phyloP scores from a whole-genome alignment of 2,888 invertebrate species.

The Amblyjoppa fuscipennis region DNA sequence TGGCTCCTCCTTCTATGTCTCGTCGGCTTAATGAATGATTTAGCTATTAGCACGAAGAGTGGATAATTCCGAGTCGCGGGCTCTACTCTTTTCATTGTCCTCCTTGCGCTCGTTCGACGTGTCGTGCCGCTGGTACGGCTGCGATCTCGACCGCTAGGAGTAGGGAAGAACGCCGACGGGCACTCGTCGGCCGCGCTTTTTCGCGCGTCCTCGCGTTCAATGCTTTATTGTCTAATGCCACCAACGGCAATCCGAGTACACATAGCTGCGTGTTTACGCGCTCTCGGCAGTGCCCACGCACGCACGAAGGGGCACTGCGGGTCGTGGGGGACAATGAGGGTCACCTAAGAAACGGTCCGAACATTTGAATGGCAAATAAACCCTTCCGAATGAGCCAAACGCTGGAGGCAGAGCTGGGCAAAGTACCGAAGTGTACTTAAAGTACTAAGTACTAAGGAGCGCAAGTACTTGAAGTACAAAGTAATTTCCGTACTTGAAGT shows the following conservation, averaged over 20 bases:
- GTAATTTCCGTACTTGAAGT: too few species aligned
- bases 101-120: slow-evolving; percentile 17
- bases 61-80: slow-evolving; percentile 51
- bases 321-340: background rate
- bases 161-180: background rate
- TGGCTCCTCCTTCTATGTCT: slow-evolving; percentile 11
- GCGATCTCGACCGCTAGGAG: background rate
- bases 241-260: background rate
- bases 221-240: slow-evolving; percentile 2
- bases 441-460: too few species aligned
- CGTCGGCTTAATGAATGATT: slow-evolving; percentile 59
- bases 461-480: too few species aligned
- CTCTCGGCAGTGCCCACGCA: slow-evolving; percentile 39
- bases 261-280: slow-evolving; percentile 3
- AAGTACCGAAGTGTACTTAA: too few species aligned
- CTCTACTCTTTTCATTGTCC: slow-evolving; percentile 21
- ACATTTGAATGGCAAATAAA: background rate
- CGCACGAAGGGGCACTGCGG: background rate
- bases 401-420: too few species aligned
- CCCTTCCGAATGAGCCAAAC: too few species aligned
- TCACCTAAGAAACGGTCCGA: background rate
- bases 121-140: background rate
- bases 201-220: background rate
- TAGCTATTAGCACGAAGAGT: slow-evolving; percentile 59
- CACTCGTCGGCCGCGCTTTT: background rate